Evolutionary conservation across 2,888 invertebrate species (phyloP), one percentile per base, ranked within the genome.

Genomic region (Eupithecia dodoneata): DNA sequence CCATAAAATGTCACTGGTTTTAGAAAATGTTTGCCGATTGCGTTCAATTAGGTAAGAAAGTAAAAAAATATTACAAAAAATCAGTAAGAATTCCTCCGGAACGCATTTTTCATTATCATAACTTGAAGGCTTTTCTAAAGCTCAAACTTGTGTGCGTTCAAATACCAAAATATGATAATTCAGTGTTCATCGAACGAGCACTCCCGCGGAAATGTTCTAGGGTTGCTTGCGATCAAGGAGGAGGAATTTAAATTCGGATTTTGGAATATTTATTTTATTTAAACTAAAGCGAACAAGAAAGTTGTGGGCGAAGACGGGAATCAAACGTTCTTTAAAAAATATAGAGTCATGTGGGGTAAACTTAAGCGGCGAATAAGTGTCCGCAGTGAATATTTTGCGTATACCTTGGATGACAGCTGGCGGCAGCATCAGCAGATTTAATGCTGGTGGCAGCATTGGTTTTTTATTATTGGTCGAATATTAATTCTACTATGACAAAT

Each of bases 101-200:
- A 72, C 44, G 55, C 66, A 72, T 75, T 73, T 76, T 74, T 76
- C 75, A 76, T 73, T 72, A 69, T 65, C 59, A 74, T 72, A 74
- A 78, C 74, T 76, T 76, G 63, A 49, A 71, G 63, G 76, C 41
- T 72, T 78, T 76, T 76, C 74, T 66, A 71, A 74, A 73, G 76
- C 72, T 47, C 65, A 79, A 81, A 82, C 80, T 83, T 85, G 81
- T 81, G 77, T 80, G 80, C 81, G 80, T 84, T 84, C 81, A 80
- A 83, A 85, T 81, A 83, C 77, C 82, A 81, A 85, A 85, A 85
- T 83, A 83, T 85, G 83, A 83, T 85, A 85, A 86, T 85, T 85
- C 78, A 75, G 77, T 79, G 80, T 81, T 82, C 85, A 84, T 76
- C 79, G 85, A 77, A 83, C 79, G 80, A 76, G 74, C 73, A 70